Percentiles rank a stretch among this genome's conserved stretches.
These are phyloP conservation scores for Ichneumon xanthorius DNA, from an alignment of 2,888 invertebrate species.

Conservation along the genomic window DNA sequence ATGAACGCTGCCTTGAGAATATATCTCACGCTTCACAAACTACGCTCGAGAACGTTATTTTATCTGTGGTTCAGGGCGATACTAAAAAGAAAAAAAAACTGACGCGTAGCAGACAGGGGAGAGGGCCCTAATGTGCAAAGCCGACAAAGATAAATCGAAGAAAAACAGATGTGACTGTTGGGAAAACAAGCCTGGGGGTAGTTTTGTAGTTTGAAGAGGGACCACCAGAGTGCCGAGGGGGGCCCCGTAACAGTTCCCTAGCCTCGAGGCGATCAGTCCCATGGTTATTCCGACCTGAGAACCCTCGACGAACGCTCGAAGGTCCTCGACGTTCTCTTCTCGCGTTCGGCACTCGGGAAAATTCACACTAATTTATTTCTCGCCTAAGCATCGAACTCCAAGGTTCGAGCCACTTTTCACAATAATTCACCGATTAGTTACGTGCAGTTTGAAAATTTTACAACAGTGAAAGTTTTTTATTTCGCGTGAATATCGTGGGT, in stretches of 20 bases:
- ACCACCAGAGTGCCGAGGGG: conserved; percentile 26
- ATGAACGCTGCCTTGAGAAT: conserved; percentile 14
- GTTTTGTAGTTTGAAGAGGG: conserved; percentile 26
- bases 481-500: conserved; percentile 5
- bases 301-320: conserved; percentile 30
- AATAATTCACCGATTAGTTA: conserved; percentile 34
- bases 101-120: background rate
- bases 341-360: conserved; percentile 17
- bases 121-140: conserved; percentile 9
- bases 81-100: conserved; percentile 8
- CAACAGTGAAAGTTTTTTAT: conserved; percentile 54
- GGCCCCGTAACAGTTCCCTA: background rate
- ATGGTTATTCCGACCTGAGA: conserved; percentile 39
- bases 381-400: background rate
- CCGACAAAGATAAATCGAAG: conserved; percentile 34
- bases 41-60: background rate
- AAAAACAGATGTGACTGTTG: conserved; percentile 37
- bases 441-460: conserved; percentile 7
- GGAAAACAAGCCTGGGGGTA: conserved; percentile 41
- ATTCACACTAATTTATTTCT: conserved; percentile 14
- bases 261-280: conserved; percentile 14
- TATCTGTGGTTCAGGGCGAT: conserved; percentile 6
- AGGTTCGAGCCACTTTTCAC: background rate
- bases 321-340: conserved; percentile 26
- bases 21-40: background rate